Evolutionary conservation across 2,797 vertebrate species (phyloP).

Genomic region (Mastacembelus armatus): DNA sequence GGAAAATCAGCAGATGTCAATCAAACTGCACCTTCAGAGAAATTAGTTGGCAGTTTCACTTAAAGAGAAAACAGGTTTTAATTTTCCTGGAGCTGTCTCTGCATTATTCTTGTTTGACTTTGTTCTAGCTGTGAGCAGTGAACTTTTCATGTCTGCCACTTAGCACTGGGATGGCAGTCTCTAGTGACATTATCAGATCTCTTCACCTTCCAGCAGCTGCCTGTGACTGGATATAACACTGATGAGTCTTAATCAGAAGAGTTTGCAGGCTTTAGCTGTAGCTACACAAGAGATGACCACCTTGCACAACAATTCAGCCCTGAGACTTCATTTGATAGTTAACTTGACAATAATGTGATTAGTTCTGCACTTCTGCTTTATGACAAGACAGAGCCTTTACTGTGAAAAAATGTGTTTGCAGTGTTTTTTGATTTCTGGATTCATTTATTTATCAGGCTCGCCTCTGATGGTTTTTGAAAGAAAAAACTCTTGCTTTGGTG

Average conservation of each 20-base stretch:
- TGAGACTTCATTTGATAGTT: too few species aligned
- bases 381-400: slow-evolving; percentile 15
- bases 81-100: neutral
- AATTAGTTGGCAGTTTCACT: slow-evolving; percentile 1
- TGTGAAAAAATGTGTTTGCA: neutral
- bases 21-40: slow-evolving; percentile 12
- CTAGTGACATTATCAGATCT: neutral
- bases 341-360: slow-evolving; percentile 25
- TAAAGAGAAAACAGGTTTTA: neutral
- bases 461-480: too few species aligned
- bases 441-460: neutral
- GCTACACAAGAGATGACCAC: too few species aligned
- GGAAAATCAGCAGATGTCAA: slow-evolving; percentile 7
- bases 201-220: neutral
- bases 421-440: neutral
- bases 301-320: too few species aligned
- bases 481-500: slow-evolving; percentile 13
- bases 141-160: neutral
- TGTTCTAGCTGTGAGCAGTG: neutral
- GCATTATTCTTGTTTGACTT: slow-evolving; percentile 15
- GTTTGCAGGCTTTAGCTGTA: neutral
- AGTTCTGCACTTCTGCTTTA: slow-evolving; percentile 12
- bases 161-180: neutral
- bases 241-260: neutral
- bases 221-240: neutral